phyloP scores from a whole-genome alignment of 1,140 invertebrate genomes.

The Drosophila kurseongensis region DNA sequence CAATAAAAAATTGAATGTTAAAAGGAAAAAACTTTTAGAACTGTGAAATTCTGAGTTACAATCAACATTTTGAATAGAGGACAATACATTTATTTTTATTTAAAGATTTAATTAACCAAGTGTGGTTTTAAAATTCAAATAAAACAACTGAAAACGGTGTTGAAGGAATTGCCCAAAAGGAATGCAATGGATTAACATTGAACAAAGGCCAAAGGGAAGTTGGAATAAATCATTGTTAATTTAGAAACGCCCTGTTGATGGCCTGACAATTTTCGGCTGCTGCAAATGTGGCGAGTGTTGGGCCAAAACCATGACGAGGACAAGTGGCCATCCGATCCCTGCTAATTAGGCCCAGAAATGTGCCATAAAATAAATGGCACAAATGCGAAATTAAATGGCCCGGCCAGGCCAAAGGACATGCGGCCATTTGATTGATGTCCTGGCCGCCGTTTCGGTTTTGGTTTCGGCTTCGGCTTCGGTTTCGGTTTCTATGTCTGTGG shows the following conservation, averaged over 20 bases:
- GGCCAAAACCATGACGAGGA: conserved; percentile 25
- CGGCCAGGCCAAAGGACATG: conserved; percentile 10
- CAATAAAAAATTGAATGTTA: too few relatives aligned
- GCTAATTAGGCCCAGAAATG: conserved; percentile 53
- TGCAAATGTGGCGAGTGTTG: background rate
- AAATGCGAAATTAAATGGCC: conserved; percentile 55
- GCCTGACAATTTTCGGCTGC: conserved; percentile 4
- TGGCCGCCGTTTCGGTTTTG: conserved; percentile 1
- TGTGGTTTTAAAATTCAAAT: background rate
- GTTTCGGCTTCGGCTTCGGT: conserved; percentile 4
- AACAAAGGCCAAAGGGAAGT: conserved; percentile 1
- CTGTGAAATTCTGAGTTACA: too few relatives aligned
- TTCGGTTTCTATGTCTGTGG: conserved; percentile 4
- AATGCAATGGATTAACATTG: background rate
- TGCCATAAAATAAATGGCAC: conserved; percentile 45
- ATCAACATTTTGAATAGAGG: too few relatives aligned
- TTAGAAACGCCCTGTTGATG: conserved; percentile 30
- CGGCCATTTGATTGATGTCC: conserved; percentile 55
- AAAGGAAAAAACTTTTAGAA: too few relatives aligned
- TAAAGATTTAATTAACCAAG: too few relatives aligned
- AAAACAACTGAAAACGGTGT: background rate
- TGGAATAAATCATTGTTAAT: conserved; percentile 34
- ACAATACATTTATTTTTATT: too few relatives aligned
- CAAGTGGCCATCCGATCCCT: conserved; percentile 15
- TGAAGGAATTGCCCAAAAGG: background rate